phyloP scores from a whole-genome alignment of 2,888 invertebrate species.

The Pharmacophagus antenor region DNA sequence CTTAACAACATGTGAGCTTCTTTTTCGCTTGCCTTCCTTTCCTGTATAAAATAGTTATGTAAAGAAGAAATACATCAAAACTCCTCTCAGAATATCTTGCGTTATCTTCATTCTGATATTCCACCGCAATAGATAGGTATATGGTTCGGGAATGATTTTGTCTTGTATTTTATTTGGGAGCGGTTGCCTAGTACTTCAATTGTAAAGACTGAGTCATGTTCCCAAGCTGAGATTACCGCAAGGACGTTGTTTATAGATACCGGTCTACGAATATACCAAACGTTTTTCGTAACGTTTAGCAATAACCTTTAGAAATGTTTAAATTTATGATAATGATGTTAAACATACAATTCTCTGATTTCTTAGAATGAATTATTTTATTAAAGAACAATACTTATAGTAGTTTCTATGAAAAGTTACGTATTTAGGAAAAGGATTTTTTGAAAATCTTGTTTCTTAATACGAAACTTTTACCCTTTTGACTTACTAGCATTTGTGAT shows the following conservation, averaged over 20 bases:
- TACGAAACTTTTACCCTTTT: too few relatives aligned
- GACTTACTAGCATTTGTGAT: not conserved
- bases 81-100: not conserved
- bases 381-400: not conserved
- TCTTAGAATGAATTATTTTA: not conserved
- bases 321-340: constrained; percentile 16
- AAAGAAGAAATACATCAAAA: not conserved
- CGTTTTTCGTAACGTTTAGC: constrained; percentile 32
- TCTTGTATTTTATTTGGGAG: constrained; percentile 56
- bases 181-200: constrained; percentile 58
- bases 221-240: constrained; percentile 61
- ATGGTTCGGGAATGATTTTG: constrained; percentile 42
- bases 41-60: not conserved
- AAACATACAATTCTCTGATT: not conserved
- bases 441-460: not conserved
- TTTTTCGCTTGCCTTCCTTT: too few relatives aligned
- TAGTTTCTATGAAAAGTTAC: not conserved
- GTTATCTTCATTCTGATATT: constrained; percentile 4
- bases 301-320: constrained; percentile 6
- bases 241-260: constrained; percentile 65
- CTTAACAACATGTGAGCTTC: too few relatives aligned
- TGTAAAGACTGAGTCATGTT: constrained; percentile 63
- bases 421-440: not conserved
- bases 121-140: constrained; percentile 3
- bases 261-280: constrained; percentile 44